These are phyloP conservation scores for Etheostoma nigrum DNA, from an alignment of 2,797 vertebrate species.

Conservation along the genomic window DNA sequence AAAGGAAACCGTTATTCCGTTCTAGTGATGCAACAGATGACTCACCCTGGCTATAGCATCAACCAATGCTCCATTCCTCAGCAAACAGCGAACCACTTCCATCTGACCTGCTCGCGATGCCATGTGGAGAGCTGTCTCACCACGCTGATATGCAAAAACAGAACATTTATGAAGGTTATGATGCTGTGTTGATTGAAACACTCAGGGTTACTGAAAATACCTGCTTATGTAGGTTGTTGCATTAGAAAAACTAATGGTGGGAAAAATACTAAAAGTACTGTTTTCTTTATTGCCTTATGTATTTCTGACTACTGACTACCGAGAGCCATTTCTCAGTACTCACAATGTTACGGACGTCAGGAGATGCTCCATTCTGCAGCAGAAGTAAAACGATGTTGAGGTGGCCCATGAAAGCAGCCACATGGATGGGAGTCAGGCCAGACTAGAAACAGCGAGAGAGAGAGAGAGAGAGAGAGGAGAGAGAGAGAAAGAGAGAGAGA, in stretches of 20 bases:
- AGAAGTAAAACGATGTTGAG: constrained; percentile 98
- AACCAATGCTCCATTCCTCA: constrained; percentile 95
- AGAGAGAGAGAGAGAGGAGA: background rate
- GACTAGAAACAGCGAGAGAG: constrained; percentile 83
- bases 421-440: constrained; percentile 98
- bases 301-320: background rate
- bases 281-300: background rate
- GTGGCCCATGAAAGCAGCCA: constrained; percentile 99
- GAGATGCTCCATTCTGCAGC: constrained; percentile 98
- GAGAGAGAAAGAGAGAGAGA: constrained; percentile 11
- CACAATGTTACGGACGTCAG: constrained; percentile 98
- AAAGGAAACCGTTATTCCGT: constrained; percentile 8
- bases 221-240: too few species aligned
- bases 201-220: background rate
- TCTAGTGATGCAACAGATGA: constrained; percentile 38
- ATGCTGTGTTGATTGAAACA: background rate
- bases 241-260: background rate
- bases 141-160: constrained; percentile 84
- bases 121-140: constrained; percentile 98
- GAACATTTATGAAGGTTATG: constrained; percentile 19
- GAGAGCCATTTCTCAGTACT: constrained; percentile 75
- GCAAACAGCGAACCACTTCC: constrained; percentile 96
- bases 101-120: constrained; percentile 96
- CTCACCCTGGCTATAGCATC: constrained; percentile 96
- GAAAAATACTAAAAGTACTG: background rate